Conservation (phyloP, 1,140 invertebrate species). For the Hirudo medicinalis region DNA sequence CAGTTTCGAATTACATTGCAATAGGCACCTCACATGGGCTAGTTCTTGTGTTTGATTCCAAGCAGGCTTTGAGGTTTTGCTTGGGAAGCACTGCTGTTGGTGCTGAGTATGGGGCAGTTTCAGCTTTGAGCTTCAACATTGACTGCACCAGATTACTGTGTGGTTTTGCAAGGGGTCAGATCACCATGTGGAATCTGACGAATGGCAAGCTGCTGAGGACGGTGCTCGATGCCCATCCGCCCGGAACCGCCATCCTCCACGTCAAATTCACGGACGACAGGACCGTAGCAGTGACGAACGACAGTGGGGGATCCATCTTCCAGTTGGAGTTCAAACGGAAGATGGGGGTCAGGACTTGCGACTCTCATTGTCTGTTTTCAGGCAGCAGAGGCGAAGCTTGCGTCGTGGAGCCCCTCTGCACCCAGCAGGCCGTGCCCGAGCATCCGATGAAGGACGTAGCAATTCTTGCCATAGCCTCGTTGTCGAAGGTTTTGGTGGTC, state of each 20-base stretch:
- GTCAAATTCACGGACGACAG: slow-evolving; percentile 65
- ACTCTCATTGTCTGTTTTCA: slow-evolving; percentile 77
- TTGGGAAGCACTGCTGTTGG: slow-evolving; percentile 50
- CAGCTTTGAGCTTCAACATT: slow-evolving; percentile 66
- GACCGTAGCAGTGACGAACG: slow-evolving; percentile 67
- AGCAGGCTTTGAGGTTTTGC: slow-evolving; percentile 61
- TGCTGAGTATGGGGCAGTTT: slow-evolving; percentile 54
- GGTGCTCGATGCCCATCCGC: slow-evolving; percentile 70
- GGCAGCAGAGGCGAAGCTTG: slow-evolving; percentile 90
- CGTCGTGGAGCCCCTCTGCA: slow-evolving; percentile 65
- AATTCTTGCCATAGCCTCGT: slow-evolving; percentile 71
- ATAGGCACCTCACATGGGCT: slow-evolving; percentile 85
- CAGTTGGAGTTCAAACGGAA: slow-evolving; percentile 77
- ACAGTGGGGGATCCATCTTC: slow-evolving; percentile 94
- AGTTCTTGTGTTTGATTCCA: slow-evolving; percentile 64
- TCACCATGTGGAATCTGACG: slow-evolving; percentile 45
- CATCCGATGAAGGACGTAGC: slow-evolving; percentile 63
- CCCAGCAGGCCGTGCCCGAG: slow-evolving; percentile 51
- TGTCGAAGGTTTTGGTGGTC: slow-evolving; percentile 79
- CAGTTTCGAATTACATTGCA: slow-evolving; percentile 62
- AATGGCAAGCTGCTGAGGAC: slow-evolving; percentile 55
- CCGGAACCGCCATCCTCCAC: slow-evolving; percentile 70
- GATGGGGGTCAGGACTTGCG: slow-evolving; percentile 71
- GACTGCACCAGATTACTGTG: slow-evolving; percentile 70
- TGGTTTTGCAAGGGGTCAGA: slow-evolving; percentile 71